Evolutionary conservation across 1,140 invertebrate genomes (phyloP).

Genomic region (Drosophila persimilis): DNA sequence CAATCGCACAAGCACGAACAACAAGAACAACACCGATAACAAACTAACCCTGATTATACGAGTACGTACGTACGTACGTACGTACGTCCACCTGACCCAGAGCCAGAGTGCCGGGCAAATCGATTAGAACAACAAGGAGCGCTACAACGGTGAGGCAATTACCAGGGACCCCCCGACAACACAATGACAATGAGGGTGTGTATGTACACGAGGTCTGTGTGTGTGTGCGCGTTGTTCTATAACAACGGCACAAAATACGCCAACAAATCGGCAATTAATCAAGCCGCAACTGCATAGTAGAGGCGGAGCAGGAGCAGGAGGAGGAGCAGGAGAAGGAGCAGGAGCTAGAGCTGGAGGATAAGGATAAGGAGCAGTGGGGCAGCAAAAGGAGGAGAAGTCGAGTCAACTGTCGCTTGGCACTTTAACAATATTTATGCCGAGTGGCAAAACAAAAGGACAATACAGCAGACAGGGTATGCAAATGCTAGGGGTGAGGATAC

Average conservation of each 20-base stretch:
- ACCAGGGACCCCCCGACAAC: conserved; percentile 65
- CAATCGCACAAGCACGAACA: conserved; percentile 53
- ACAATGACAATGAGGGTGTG: conserved; percentile 55
- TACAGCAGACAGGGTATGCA: conserved; percentile 30
- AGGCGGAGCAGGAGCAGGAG: conserved; percentile 3
- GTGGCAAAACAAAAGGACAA: conserved; percentile 57
- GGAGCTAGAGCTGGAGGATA: neutral
- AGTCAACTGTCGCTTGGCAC: conserved; percentile 64
- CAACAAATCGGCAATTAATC: conserved; percentile 81
- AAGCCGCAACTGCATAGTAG: conserved; percentile 44
- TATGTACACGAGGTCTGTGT: conserved; percentile 11
- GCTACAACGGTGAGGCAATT: conserved; percentile 77
- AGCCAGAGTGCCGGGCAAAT: conserved; percentile 50
- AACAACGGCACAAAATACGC: conserved; percentile 73
- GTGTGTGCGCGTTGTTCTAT: conserved; percentile 29
- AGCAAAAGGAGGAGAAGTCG: neutral
- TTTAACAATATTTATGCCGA: conserved; percentile 76
- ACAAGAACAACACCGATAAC: conserved; percentile 66
- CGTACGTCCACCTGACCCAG: conserved; percentile 33
- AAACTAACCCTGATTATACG: conserved; percentile 53
- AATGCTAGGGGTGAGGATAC: neutral
- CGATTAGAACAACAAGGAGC: conserved; percentile 79
- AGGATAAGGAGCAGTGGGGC: neutral
- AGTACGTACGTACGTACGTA: conserved; percentile 7
- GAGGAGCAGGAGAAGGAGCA: neutral